These are phyloP conservation scores for Patiria pectinifera DNA, from an alignment of 53 echinoderm and acorn worm genomes.

Conservation along the genomic window DNA sequence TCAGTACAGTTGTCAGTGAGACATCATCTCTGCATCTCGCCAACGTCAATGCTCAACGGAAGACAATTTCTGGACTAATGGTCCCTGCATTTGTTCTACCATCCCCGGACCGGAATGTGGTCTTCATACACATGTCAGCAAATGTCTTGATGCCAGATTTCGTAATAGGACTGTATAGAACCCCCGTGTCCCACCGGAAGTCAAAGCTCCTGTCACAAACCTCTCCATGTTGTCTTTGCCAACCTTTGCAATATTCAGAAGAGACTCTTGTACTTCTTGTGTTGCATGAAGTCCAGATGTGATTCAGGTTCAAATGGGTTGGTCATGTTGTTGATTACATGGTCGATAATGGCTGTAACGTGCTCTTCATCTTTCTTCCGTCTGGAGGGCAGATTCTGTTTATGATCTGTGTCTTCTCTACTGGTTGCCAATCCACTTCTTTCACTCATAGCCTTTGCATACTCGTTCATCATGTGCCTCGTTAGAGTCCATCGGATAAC, in stretches of 20 bases:
- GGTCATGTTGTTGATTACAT: constrained; percentile 25
- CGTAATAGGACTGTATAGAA: too few species aligned
- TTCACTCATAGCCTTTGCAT: too few species aligned
- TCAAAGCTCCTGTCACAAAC: too few species aligned
- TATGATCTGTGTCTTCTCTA: too few species aligned
- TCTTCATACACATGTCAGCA: constrained; percentile 54
- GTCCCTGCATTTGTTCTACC: constrained; percentile 21
- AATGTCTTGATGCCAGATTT: constrained; percentile 21
- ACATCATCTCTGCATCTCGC: constrained; percentile 42
- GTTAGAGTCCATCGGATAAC: too few species aligned
- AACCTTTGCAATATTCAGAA: not conserved
- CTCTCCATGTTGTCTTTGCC: too few species aligned
- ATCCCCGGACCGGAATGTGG: constrained; percentile 20
- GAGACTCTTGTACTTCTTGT: not conserved
- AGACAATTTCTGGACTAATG: constrained; percentile 53
- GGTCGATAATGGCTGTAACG: too few species aligned
- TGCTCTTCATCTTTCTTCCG: too few species aligned
- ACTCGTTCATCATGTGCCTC: too few species aligned
- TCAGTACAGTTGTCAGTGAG: constrained; percentile 23
- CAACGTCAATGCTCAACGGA: constrained; percentile 52
- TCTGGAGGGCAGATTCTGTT: too few species aligned
- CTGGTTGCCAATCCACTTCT: constrained; percentile 16
- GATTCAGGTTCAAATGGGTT: constrained; percentile 48
- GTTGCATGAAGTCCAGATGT: too few species aligned
- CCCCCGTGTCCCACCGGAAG: not conserved